Conservation (phyloP, 2,888 invertebrate genomes). For the Cabera pusaria region DNA sequence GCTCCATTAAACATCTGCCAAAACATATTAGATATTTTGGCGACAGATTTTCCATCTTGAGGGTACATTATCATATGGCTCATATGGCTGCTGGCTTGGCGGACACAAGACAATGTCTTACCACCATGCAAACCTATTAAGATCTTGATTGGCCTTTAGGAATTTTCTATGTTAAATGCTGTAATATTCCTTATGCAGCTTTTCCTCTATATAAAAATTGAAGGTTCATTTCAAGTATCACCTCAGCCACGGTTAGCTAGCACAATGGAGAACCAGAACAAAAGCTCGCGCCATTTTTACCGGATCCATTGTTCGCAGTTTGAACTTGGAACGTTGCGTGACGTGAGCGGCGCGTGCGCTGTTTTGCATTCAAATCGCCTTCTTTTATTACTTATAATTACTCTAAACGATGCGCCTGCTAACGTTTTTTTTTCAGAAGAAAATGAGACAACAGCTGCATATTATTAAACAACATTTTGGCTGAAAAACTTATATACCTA, state of each 20-base stretch:
- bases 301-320: slow-evolving; percentile 68
- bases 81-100: too few species aligned
- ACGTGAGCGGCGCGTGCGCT: slow-evolving; percentile 73
- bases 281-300: slow-evolving; percentile 79
- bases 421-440: slow-evolving; percentile 13
- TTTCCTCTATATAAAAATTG: slow-evolving; percentile 14
- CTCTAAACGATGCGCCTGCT: slow-evolving; percentile 36
- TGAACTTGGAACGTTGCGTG: slow-evolving; percentile 78
- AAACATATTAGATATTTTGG: too few species aligned
- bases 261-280: slow-evolving; percentile 70
- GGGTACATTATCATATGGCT: too few species aligned
- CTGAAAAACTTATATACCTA: too few species aligned
- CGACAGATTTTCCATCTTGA: too few species aligned
- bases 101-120: too few species aligned
- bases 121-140: too few species aligned
- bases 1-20: too few species aligned
- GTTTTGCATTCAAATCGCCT: slow-evolving; percentile 71
- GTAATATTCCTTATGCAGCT: too few species aligned
- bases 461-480: too few species aligned
- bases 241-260: slow-evolving; percentile 38
- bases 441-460: slow-evolving; percentile 1
- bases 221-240: slow-evolving; percentile 28
- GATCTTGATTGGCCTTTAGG: too few species aligned
- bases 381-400: slow-evolving; percentile 59
- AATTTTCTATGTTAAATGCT: too few species aligned